These are phyloP conservation scores for Ivindomyrus marchei DNA, from an alignment of 2,113 vertebrate genomes.

Conservation along the genomic window DNA sequence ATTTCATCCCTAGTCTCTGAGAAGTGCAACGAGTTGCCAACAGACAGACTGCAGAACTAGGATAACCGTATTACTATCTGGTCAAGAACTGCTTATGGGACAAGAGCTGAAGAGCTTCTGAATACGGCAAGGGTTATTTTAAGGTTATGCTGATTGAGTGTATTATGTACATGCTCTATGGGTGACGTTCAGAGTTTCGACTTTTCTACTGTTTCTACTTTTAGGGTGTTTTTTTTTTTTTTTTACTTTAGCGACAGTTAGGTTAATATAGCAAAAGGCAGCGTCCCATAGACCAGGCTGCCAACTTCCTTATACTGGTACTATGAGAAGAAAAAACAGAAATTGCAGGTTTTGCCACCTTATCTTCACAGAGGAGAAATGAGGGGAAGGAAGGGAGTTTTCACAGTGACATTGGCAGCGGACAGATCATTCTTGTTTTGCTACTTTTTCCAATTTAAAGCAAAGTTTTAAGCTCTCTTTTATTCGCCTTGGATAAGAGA, in stretches of 20 bases:
- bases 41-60: neutral
- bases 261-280: neutral
- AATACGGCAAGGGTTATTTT: neutral
- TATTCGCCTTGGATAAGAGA: neutral
- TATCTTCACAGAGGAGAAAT: neutral
- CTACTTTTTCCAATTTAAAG: neutral
- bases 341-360: neutral
- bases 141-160: neutral
- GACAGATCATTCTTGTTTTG: neutral
- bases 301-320: neutral
- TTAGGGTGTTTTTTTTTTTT: neutral
- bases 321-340: neutral
- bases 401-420: neutral
- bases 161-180: neutral
- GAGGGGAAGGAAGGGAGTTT: neutral
- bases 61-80: neutral
- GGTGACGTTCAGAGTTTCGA: neutral
- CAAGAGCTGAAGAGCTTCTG: neutral
- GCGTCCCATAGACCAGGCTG: neutral
- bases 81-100: constrained; percentile 5
- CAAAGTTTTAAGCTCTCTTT: neutral
- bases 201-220: neutral
- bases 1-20: neutral
- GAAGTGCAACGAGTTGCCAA: neutral
- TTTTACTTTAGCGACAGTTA: neutral